A percentile compares a stretch with the other conserved stretches of the same genome.
These are phyloP conservation scores for Rhinatrema bivittatum DNA, from an alignment of 2,797 vertebrate genomes.

Conservation along the genomic window DNA sequence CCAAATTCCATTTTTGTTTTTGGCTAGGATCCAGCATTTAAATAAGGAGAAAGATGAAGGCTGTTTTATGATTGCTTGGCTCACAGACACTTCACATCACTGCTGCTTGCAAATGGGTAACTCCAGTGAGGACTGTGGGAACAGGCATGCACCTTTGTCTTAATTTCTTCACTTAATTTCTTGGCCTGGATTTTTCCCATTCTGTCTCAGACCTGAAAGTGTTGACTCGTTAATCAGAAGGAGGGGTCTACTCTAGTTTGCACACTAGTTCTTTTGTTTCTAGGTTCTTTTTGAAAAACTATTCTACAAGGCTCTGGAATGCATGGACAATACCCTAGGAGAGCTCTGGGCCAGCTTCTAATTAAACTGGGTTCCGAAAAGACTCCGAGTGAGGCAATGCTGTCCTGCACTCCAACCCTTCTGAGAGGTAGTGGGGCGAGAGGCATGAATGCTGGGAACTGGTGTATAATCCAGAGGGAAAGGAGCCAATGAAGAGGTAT, in stretches of 20 bases:
- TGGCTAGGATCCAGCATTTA: no score
- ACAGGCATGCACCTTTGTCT: not conserved
- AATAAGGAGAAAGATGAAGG: not conserved
- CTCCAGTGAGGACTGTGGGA: not conserved
- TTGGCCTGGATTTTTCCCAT: not conserved
- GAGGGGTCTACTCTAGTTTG: not conserved
- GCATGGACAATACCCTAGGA: conserved; percentile 7
- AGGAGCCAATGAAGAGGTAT: not conserved
- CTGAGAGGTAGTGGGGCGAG: conserved; percentile 6
- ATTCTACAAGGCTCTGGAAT: conserved; percentile 17
- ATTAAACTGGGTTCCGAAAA: conserved; percentile 11
- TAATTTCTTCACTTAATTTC: not conserved
- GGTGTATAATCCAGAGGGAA: not conserved
- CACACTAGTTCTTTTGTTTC: conserved; percentile 18
- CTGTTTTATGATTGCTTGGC: not conserved
- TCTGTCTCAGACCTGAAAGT: not conserved
- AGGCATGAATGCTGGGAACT: conserved; percentile 13
- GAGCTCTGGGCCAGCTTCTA: conserved; percentile 8
- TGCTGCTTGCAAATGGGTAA: not conserved
- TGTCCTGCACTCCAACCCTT: conserved; percentile 4
- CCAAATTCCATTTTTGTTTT: conserved; percentile 14
- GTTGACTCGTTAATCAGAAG: conserved; percentile 18
- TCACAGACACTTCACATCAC: not conserved
- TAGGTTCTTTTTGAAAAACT: conserved; percentile 1
- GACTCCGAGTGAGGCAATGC: not conserved